These are phyloP conservation scores for Tupaia tana DNA, from an alignment of 2,113 vertebrate species.

Conservation along the genomic window DNA sequence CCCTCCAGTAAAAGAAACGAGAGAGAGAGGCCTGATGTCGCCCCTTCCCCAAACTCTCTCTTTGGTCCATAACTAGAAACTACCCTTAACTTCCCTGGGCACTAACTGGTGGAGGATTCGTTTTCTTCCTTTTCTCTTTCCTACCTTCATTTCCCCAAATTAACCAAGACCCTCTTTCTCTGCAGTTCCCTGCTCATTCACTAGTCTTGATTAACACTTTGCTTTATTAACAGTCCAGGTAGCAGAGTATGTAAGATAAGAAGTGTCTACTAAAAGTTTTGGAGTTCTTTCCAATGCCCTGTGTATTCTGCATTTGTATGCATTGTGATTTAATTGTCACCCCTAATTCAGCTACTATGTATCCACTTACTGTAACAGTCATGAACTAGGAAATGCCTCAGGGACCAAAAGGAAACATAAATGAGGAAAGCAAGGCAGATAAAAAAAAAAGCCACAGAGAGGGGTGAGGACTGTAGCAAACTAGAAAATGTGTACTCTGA, in stretches of 20 bases:
- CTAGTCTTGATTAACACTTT: background rate
- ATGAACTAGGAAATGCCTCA: background rate
- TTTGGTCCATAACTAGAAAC: background rate
- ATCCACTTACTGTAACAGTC: background rate
- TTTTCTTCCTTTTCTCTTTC: background rate
- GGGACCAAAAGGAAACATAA: background rate
- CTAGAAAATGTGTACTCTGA: background rate
- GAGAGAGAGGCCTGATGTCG: too few relatives aligned
- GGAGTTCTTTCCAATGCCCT: background rate
- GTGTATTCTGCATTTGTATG: background rate
- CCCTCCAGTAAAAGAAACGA: too few relatives aligned
- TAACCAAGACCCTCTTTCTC: background rate
- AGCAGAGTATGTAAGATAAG: background rate
- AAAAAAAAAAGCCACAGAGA: background rate
- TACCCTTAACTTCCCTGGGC: background rate
- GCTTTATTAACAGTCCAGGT: background rate
- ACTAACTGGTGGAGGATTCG: rapidly evolving
- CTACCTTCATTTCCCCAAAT: background rate
- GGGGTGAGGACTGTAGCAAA: background rate
- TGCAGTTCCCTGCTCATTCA: background rate
- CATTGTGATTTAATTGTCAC: background rate
- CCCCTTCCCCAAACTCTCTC: background rate
- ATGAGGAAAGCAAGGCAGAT: background rate
- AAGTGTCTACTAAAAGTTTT: background rate
- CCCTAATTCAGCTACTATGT: background rate